Conservation (phyloP, 53 echinoderm and acorn worm genomes). For the Stichopus horrens region DNA sequence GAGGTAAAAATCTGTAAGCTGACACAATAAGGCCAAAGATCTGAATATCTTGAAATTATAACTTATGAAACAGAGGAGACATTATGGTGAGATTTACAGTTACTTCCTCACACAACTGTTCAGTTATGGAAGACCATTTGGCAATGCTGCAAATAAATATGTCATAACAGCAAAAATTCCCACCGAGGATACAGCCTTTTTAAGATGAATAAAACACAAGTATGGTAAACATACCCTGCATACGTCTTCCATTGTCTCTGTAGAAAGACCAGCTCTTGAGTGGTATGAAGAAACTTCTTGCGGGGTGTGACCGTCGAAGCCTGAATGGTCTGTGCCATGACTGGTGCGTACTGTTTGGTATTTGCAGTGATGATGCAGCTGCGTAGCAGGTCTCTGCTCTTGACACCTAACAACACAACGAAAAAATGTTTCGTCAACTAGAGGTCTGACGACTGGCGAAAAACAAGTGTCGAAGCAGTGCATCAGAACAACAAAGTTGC, state of each 20-base stretch:
- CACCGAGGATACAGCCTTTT: too few species aligned
- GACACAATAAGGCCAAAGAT: too few species aligned
- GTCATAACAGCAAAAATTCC: too few species aligned
- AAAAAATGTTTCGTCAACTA: too few species aligned
- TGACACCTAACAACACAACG: conserved; percentile 56
- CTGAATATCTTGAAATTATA: too few species aligned
- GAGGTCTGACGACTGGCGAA: too few species aligned
- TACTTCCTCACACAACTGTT: too few species aligned
- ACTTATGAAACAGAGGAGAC: too few species aligned
- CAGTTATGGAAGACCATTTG: too few species aligned
- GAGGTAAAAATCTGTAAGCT: too few species aligned
- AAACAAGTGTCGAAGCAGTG: neutral
- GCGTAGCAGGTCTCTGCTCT: conserved; percentile 67
- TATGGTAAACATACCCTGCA: conserved; percentile 56
- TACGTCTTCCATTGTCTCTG: conserved; percentile 76
- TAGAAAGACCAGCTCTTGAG: conserved; percentile 61
- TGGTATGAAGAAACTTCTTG: conserved; percentile 59
- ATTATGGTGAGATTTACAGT: too few species aligned
- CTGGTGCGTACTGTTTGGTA: conserved; percentile 51
- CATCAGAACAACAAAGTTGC: neutral
- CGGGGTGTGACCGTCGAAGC: conserved; percentile 64
- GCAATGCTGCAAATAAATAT: too few species aligned
- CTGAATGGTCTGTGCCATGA: conserved; percentile 68
- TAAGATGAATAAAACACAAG: neutral
- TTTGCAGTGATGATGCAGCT: conserved; percentile 4